phyloP scores from a whole-genome alignment of 1,140 invertebrate species.

The Panulirus ornatus region DNA sequence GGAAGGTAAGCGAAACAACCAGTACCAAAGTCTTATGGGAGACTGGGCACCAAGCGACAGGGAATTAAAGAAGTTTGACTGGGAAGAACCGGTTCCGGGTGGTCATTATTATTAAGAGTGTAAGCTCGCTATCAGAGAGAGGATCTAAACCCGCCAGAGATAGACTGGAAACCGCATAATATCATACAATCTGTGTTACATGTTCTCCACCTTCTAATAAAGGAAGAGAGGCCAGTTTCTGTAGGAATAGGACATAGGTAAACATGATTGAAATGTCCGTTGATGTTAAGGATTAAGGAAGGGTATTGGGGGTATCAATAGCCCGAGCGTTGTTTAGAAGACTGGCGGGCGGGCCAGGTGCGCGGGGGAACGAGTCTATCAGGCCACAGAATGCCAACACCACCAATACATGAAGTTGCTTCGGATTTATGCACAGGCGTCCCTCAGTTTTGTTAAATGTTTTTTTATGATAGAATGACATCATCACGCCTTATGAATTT shows the following conservation, averaged over 20 bases:
- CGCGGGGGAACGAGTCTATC: conserved; percentile 35
- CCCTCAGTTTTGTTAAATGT: too few relatives aligned
- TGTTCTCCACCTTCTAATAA: not conserved
- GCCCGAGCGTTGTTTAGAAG: not conserved
- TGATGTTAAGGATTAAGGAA: too few relatives aligned
- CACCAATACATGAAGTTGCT: too few relatives aligned
- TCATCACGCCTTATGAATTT: too few relatives aligned
- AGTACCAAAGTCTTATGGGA: not conserved
- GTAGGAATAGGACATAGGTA: too few relatives aligned
- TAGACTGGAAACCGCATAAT: not conserved
- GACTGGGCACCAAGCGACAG: not conserved
- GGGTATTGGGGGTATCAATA: not conserved
- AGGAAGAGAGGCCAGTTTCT: too few relatives aligned
- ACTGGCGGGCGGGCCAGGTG: not conserved
- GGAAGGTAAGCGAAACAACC: not conserved
- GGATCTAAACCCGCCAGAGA: conserved; percentile 17
- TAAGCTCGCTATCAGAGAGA: conserved; percentile 40
- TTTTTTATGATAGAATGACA: too few relatives aligned
- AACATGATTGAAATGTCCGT: too few relatives aligned
- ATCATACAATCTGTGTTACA: not conserved
- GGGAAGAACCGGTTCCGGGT: conserved; percentile 1
- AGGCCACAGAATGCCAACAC: conserved; percentile 35
- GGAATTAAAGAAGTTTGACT: not conserved
- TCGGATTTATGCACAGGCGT: too few relatives aligned
- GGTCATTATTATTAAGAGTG: conserved; percentile 56